Conservation (phyloP, 2,113 vertebrate genomes). For the Sphaerodactylus townsendi region DNA sequence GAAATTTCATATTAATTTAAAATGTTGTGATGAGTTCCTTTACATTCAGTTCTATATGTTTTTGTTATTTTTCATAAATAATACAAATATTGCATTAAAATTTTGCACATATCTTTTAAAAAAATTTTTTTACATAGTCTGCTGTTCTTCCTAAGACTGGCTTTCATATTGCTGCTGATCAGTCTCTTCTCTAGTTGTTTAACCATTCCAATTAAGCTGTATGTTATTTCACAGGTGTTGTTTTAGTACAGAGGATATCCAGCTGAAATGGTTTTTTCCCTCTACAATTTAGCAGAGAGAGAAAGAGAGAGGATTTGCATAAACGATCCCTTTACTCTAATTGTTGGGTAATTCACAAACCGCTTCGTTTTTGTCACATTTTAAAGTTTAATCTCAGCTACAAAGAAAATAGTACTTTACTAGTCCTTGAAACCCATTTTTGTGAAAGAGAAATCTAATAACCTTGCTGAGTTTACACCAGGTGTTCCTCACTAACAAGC, state of each 20-base stretch:
- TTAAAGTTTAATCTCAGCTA: slow-evolving; percentile 64
- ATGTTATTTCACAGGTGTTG: not conserved
- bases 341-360: slow-evolving; percentile 55
- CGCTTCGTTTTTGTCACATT: slow-evolving; percentile 48
- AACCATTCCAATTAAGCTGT: not conserved
- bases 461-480: slow-evolving; percentile 53
- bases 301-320: slow-evolving; percentile 3
- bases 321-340: slow-evolving; percentile 42
- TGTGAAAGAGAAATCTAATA: slow-evolving; percentile 71
- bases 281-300: no score
- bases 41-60: not conserved
- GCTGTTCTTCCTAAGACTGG: not conserved
- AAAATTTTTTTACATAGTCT: not conserved
- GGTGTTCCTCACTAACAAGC: slow-evolving; percentile 64
- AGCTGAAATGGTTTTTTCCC: not conserved
- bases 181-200: not conserved
- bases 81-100: not conserved
- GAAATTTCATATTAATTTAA: not conserved
- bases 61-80: not conserved
- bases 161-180: not conserved
- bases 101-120: not conserved
- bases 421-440: slow-evolving; percentile 63
- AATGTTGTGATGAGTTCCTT: not conserved
- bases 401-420: slow-evolving; percentile 58
- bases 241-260: not conserved